Evolutionary conservation across 2,113 vertebrate genomes (phyloP), one percentile per base, ranked within the genome.

Genomic region (Bufo bufo): DNA sequence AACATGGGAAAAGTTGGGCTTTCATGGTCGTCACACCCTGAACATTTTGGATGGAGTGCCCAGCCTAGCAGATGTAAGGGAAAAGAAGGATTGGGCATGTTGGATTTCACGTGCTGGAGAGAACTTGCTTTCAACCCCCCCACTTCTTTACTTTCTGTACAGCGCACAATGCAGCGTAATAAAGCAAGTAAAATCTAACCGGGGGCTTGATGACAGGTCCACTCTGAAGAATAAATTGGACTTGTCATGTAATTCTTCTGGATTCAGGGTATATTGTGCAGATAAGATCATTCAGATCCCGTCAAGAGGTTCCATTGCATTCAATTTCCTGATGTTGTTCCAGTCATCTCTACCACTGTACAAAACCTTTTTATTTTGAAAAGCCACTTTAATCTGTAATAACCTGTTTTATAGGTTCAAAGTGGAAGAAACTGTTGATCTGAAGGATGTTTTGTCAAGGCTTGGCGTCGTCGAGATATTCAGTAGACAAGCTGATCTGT

Each of bases 401-500:
- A 84, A 89, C 17, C 85, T 50, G 16, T 0, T 89, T 90, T 59
- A 90, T 85, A 99, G 98, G 93, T 99, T 99, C 91, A 97, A 97
- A 88, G 96, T 99, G 89, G 98, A 99, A 89, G 97, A 99, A 92
- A 97, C 95, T 92, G 94, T 98, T 82, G 97, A 99, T 93, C 94
- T 99, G 92, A 98, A 94, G 90, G 95, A 95, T 82, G 92, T 92
- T 69, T 94, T 99, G 92, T 96, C 96, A 93, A 93, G 95, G 59
- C 95, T 99, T 10, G 98, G 98, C 91, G 94, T 99, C 90, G 96
- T 93, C 71, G 96, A 96, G 91, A 93, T 99, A 90, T 99, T 99
- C 93, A 94, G 92, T 83, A 95, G 92, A 86, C 93, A 95, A 66
- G 98, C 98, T 84, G 97, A 99, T 93, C 96, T 99, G 90, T 98